Percentiles rank a stretch among this genome's conserved stretches.
Conservation (phyloP, 1,140 invertebrate genomes). For the Leptonema lineaticorne region DNA sequence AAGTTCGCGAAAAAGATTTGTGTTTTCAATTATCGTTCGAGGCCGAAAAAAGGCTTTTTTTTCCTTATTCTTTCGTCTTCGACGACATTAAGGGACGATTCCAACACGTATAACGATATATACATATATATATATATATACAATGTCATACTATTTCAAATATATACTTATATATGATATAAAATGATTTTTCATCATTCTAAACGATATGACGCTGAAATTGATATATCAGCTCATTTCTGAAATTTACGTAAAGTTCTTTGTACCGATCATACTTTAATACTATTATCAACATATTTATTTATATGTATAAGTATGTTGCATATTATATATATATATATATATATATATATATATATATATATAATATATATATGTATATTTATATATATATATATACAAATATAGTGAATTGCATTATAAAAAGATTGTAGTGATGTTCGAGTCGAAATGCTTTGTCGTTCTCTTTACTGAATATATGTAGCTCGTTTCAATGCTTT, state of each 20-base stretch:
- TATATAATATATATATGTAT: not conserved
- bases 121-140: not conserved
- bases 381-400: not conserved
- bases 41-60: not conserved
- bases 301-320: no score
- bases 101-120: not conserved
- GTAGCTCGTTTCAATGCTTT: conserved; percentile 18
- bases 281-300: no score
- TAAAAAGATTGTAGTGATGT: no score
- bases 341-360: not conserved
- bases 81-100: no score
- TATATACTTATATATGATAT: no score
- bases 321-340: not conserved
- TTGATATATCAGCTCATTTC: no score
- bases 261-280: no score
- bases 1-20: conserved; percentile 7
- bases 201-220: no score
- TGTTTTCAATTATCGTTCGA: conserved; percentile 8
- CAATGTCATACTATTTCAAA: no score
- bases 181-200: no score
- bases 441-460: conserved; percentile 10
- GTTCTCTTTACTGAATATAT: not conserved
- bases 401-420: not conserved
- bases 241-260: no score
- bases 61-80: not conserved